phyloP scores from a whole-genome alignment of 2,113 vertebrate species.

The Micronycteris hirsuta region DNA sequence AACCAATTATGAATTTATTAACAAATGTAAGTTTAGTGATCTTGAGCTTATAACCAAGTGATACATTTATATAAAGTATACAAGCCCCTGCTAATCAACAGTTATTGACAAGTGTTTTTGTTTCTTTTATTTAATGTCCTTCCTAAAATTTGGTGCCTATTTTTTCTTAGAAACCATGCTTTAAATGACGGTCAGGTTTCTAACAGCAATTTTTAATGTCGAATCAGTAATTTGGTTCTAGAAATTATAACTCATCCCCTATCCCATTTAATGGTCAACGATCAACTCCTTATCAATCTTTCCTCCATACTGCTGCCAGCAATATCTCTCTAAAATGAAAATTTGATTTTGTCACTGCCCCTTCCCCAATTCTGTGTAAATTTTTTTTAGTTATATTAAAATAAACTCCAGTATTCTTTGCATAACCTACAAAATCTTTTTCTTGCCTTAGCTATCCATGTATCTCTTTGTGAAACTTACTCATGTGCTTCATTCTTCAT shows the following conservation, averaged over 20 bases:
- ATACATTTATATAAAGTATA: background rate
- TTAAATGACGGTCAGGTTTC: background rate
- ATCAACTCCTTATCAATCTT: background rate
- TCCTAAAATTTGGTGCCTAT: background rate
- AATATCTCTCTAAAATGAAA: conserved; percentile 5
- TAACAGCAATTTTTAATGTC: background rate
- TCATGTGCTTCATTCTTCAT: background rate
- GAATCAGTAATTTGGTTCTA: background rate
- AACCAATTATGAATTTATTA: background rate
- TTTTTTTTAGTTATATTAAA: background rate
- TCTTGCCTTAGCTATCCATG: background rate
- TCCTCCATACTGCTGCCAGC: background rate
- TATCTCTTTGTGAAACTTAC: background rate
- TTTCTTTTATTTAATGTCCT: background rate
- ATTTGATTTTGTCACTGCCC: background rate
- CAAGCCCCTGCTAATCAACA: background rate
- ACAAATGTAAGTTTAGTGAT: background rate
- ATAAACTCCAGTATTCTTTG: background rate
- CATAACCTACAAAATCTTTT: background rate
- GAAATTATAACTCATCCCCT: background rate
- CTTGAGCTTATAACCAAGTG: background rate
- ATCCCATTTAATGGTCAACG: background rate
- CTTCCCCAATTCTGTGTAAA: background rate
- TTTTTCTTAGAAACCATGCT: background rate
- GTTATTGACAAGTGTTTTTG: background rate